Percentiles rank a stretch among this genome's conserved stretches.
Evolutionary conservation across 2,797 vertebrate species (phyloP).

Genomic region (Distichodus sexfasciatus): DNA sequence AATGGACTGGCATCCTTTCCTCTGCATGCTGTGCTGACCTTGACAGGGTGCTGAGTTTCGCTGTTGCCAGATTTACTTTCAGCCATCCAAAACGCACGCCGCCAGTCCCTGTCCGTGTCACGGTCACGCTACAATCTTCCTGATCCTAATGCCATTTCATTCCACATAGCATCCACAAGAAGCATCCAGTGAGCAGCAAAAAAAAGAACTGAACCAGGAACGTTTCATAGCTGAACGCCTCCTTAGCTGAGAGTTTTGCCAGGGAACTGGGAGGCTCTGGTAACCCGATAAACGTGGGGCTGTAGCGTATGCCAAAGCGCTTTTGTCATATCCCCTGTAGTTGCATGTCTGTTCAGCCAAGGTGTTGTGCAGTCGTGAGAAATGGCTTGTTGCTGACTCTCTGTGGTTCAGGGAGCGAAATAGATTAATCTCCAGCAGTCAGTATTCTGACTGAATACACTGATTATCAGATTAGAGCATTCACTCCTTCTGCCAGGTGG

Average conservation of each 20-base stretch:
- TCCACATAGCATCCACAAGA: constrained; percentile 60
- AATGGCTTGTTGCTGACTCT: constrained; percentile 53
- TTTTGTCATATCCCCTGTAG: constrained; percentile 36
- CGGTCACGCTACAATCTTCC: constrained; percentile 2
- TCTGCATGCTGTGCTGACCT: constrained; percentile 33
- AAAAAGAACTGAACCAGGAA: constrained; percentile 70
- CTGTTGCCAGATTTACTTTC: constrained; percentile 18
- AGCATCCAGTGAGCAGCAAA: constrained; percentile 50
- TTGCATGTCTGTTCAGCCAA: constrained; percentile 18
- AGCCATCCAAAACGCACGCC: constrained; percentile 42
- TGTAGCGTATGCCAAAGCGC: not conserved
- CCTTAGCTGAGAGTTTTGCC: too few species aligned
- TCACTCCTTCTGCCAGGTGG: constrained; percentile 57
- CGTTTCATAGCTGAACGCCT: constrained; percentile 71
- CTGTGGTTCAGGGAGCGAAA: constrained; percentile 66
- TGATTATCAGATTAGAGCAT: constrained; percentile 75
- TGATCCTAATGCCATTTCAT: constrained; percentile 52
- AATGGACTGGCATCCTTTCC: constrained; percentile 38
- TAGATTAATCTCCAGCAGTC: constrained; percentile 68
- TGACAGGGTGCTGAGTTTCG: constrained; percentile 41
- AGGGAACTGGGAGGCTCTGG: constrained; percentile 56
- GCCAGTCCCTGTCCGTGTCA: constrained; percentile 31
- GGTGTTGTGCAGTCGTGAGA: constrained; percentile 35
- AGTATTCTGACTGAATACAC: constrained; percentile 69
- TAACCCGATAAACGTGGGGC: constrained; percentile 27